These are phyloP conservation scores for Macroramphosus scolopax DNA, from an alignment of 2,797 vertebrate species.

Conservation along the genomic window DNA sequence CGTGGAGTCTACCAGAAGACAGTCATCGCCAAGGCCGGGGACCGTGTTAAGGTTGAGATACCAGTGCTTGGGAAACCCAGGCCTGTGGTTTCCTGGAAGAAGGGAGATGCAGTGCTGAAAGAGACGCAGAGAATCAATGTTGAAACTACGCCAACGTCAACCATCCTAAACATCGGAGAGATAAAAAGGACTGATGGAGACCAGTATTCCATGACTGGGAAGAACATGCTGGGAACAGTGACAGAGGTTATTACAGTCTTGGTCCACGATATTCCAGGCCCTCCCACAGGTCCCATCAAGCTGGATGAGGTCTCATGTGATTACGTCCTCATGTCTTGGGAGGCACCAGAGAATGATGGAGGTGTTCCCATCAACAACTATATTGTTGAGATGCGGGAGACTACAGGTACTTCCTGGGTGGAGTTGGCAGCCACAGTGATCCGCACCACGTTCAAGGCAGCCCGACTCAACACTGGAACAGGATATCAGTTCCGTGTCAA, in stretches of 20 bases:
- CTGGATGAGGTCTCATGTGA: constrained; percentile 96
- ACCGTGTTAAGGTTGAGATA: constrained; percentile 97
- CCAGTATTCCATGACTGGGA: constrained; percentile 89
- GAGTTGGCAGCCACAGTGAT: constrained; percentile 96
- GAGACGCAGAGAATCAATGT: constrained; percentile 95
- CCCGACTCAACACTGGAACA: constrained; percentile 88
- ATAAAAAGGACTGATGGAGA: constrained; percentile 89
- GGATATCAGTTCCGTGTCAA: constrained; percentile 96
- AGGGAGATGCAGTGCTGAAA: constrained; percentile 84
- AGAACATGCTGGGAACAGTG: constrained; percentile 90
- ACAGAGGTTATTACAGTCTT: constrained; percentile 90
- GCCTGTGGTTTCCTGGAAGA: constrained; percentile 94
- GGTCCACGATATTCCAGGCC: constrained; percentile 95
- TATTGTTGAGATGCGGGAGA: constrained; percentile 94
- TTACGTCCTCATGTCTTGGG: constrained; percentile 93
- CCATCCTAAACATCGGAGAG: constrained; percentile 91
- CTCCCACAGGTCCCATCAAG: constrained; percentile 94
- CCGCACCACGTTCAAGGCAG: constrained; percentile 95
- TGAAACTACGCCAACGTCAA: constrained; percentile 91
- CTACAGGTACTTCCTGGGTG: constrained; percentile 93
- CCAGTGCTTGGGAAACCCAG: constrained; percentile 94
- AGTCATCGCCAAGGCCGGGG: constrained; percentile 91
- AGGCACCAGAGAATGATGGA: constrained; percentile 92
- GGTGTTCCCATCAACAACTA: constrained; percentile 98
- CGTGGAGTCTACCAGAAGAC: constrained; percentile 91